Conservation (phyloP, 2,113 vertebrate genomes). For the Labeo rohita region DNA sequence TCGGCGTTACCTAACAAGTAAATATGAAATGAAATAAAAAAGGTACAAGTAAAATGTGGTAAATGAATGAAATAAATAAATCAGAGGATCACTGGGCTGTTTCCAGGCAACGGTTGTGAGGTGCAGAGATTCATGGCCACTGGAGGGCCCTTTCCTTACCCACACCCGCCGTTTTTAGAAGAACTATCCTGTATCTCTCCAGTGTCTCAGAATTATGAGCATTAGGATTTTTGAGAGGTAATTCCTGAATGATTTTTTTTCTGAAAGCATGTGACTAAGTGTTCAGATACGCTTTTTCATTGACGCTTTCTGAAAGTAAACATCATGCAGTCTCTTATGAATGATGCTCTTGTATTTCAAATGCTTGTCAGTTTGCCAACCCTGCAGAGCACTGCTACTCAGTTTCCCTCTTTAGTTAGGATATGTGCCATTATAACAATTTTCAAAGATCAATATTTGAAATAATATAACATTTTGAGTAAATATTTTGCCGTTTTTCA, state of each 20-base stretch:
- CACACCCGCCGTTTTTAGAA: conserved; percentile 13
- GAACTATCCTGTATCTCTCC: conserved; percentile 1
- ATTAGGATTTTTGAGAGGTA: background rate
- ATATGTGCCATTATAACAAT: background rate
- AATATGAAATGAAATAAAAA: conserved; percentile 12
- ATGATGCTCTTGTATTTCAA: background rate
- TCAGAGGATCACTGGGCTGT: conserved; percentile 40
- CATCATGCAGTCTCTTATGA: background rate
- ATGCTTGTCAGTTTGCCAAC: background rate
- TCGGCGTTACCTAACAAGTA: background rate
- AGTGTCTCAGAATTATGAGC: background rate
- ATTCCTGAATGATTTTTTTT: background rate
- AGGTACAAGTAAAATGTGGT: conserved; percentile 11
- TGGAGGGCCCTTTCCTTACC: conserved; percentile 43
- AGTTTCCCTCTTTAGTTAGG: background rate
- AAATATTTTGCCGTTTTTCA: background rate
- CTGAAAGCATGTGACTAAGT: background rate
- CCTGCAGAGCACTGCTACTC: background rate
- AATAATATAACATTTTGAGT: background rate
- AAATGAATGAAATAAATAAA: conserved; percentile 34
- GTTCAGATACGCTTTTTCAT: background rate
- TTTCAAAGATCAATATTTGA: background rate
- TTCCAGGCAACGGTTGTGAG: conserved; percentile 55
- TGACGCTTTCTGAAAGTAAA: background rate
- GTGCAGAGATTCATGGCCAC: conserved; percentile 31